These are phyloP conservation scores for Mormyrops boulengeri DNA, from an alignment of 2,797 vertebrate genomes.

Conservation along the genomic window DNA sequence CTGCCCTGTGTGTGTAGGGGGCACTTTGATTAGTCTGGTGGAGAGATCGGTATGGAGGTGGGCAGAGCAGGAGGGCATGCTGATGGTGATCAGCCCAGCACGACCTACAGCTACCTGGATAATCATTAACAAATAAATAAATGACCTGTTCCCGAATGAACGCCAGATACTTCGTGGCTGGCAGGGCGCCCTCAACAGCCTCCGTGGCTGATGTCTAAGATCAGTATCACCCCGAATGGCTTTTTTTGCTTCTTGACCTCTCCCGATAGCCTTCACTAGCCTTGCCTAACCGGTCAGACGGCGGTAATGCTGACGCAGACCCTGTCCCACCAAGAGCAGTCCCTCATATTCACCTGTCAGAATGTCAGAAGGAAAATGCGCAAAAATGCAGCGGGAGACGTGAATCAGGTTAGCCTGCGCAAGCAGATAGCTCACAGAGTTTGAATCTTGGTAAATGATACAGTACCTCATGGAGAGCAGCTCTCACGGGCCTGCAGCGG, in stretches of 20 bases:
- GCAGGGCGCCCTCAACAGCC: not conserved
- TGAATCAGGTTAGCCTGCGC: not conserved
- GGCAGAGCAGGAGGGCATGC: not conserved
- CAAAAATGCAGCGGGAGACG: not conserved
- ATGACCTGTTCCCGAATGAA: not conserved
- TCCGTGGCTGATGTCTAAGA: slow-evolving; percentile 8
- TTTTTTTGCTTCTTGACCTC: slow-evolving; percentile 8
- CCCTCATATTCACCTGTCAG: not conserved
- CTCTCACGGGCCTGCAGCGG: not conserved
- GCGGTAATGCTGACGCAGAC: slow-evolving; percentile 42
- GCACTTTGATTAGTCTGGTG: not conserved
- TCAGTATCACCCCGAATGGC: slow-evolving; percentile 3
- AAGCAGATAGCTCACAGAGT: not conserved
- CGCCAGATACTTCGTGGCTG: too few species aligned
- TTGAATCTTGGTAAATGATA: not conserved
- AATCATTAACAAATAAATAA: slow-evolving; percentile 1
- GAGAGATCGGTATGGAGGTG: not conserved
- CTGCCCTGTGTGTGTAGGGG: slow-evolving; percentile 13
- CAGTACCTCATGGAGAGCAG: slow-evolving; percentile 7
- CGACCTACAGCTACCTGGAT: not conserved
- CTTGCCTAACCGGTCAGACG: slow-evolving; percentile 43
- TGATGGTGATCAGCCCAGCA: not conserved
- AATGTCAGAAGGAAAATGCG: not conserved
- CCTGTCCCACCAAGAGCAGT: slow-evolving; percentile 34
- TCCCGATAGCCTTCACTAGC: slow-evolving; percentile 9